A percentile compares a stretch with the other conserved stretches of the same genome.
phyloP scores from a whole-genome alignment of 23 tunicate genomes.

The Oikopleura dioica region DNA sequence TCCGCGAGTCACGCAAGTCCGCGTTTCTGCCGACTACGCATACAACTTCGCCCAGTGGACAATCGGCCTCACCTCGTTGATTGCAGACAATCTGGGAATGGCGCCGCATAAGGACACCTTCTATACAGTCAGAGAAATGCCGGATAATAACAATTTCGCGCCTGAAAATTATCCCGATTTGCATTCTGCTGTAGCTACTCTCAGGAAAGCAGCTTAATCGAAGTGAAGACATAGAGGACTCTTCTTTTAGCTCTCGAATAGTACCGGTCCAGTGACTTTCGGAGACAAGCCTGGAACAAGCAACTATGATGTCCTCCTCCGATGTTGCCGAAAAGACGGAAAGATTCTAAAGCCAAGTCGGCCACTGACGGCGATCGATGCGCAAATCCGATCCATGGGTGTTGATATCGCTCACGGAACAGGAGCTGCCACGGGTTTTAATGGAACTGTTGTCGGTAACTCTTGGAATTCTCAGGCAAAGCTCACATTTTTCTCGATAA shows the following conservation, averaged over 20 bases:
- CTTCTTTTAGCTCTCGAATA: too few relatives aligned
- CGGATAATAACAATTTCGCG: not conserved
- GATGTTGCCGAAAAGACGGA: conserved; percentile 49
- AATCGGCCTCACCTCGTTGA: conserved; percentile 55
- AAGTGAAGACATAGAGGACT: too few relatives aligned
- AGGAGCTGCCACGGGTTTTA: not conserved
- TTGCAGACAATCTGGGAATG: conserved; percentile 48
- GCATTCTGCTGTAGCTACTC: not conserved
- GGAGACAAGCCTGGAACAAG: conserved; percentile 21
- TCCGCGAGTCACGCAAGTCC: not conserved
- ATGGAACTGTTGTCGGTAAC: not conserved
- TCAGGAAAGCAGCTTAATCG: too few relatives aligned
- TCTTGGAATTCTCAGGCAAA: not conserved
- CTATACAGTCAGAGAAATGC: not conserved
- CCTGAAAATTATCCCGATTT: not conserved
- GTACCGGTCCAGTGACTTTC: not conserved
- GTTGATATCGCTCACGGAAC: not conserved
- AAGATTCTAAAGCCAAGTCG: conserved; percentile 50
- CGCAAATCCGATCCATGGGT: not conserved
- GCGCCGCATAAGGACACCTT: conserved; percentile 37
- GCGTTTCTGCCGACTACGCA: conserved; percentile 60
- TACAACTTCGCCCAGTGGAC: conserved; percentile 65
- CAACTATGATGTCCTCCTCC: conserved; percentile 19
- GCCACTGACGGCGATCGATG: conserved; percentile 36
- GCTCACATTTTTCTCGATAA: not conserved